Evolutionary conservation across 2,797 vertebrate species (phyloP).

Genomic region (Meriones psammophilus): DNA sequence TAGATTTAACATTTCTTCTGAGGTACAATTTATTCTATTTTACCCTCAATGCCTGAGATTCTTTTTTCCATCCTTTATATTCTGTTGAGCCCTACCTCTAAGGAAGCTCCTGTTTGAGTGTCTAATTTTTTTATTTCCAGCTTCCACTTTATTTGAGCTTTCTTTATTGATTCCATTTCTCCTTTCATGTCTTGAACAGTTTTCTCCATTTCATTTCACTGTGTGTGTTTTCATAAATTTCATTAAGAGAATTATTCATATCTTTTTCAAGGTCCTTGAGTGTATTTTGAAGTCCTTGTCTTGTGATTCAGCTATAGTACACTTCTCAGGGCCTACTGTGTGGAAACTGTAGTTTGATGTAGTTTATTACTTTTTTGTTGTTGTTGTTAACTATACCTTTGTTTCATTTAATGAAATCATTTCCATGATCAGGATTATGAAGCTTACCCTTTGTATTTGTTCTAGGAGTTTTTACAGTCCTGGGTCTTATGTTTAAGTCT

Average conservation of each 20-base stretch:
- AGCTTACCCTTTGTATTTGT: neutral
- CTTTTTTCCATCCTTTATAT: neutral
- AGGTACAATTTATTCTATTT: neutral
- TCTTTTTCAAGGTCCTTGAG: neutral
- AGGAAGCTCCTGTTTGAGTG: neutral
- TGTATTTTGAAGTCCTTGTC: neutral
- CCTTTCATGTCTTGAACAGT: neutral
- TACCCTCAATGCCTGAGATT: neutral
- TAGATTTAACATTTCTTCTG: neutral
- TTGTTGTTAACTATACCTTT: neutral
- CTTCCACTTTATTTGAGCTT: neutral
- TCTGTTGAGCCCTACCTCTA: neutral
- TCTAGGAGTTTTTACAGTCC: neutral
- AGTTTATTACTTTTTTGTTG: neutral
- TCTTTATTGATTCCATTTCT: neutral
- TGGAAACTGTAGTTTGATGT: neutral
- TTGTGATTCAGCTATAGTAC: neutral
- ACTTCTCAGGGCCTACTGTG: neutral
- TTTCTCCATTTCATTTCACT: neutral
- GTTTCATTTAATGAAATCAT: neutral
- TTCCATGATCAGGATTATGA: neutral
- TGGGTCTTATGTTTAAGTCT: neutral
- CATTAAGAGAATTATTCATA: neutral
- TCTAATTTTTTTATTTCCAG: neutral
- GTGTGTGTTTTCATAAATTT: too few species aligned